Evolutionary conservation across 2,113 vertebrate species (phyloP), one percentile per base, ranked within the genome.

Genomic region (Promerops cafer): DNA sequence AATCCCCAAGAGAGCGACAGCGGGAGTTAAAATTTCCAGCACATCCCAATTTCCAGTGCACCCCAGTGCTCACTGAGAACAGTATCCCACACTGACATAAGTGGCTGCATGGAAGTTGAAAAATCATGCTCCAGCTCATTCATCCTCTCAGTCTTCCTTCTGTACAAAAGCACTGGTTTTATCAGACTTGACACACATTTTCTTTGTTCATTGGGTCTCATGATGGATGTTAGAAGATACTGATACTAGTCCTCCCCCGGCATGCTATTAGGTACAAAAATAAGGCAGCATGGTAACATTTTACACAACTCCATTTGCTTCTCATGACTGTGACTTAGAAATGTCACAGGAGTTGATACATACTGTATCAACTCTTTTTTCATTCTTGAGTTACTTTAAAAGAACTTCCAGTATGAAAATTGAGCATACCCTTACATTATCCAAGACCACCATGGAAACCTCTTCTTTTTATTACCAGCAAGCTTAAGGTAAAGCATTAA

Each of bases 241-340:
- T 59, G 35, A 54, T 57, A n/a, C 5, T 59, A 80, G 59, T 65
- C 24, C 53, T 80, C 14, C 40, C 21, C 11, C 0, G 0, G 3
- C 45, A n/a, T 11, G 27, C 61, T 75, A 17, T 35, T 40, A 71
- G 89, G 52, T 54, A 91, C 28, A 77, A 70, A 80, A 93, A 70
- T 40, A 53, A 54, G 59, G 30, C 68, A 90, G n/a, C 28, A 39
- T 7, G n/a, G 52, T 66, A 66, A 87, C 7, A 69, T 88, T 96
- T 87, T 42, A 75, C 40, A 66, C 49, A 63, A 40, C 83, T 87
- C 10, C 21, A 50, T 93, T 93, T 79, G 74, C 42, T 80, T 89
- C 57, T 72, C 56, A 31, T 78, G 47, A 64, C 50, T 63, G 4
- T 74, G 91, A 61, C 47, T 87, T 72, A 71, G 87, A 93, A 71